A percentile compares a stretch with the other conserved stretches of the same genome.
Evolutionary conservation across 2,888 invertebrate genomes (phyloP).

Genomic region (Muschampia plurimacula): DNA sequence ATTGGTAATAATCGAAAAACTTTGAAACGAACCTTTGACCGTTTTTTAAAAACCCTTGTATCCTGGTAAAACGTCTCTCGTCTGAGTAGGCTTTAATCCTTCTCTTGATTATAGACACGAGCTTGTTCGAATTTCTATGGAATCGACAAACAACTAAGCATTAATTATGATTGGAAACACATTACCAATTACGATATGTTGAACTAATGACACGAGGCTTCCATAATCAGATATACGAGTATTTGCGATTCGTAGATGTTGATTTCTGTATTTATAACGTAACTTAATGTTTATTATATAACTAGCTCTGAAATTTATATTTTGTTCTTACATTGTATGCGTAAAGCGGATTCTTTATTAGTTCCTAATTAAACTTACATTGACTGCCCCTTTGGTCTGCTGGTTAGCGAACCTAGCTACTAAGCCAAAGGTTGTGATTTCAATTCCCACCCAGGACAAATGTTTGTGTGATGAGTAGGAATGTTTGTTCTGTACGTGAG

Average conservation of each 20-base stretch:
- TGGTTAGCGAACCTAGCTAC: too few relatives aligned
- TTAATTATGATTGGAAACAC: constrained; percentile 22
- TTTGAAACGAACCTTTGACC: too few relatives aligned
- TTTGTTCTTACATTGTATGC: too few relatives aligned
- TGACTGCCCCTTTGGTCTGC: too few relatives aligned
- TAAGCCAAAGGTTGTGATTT: too few relatives aligned
- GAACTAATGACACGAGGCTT: not conserved
- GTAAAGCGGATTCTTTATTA: too few relatives aligned
- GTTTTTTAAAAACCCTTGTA: too few relatives aligned
- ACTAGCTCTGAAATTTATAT: not conserved
- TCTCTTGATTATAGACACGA: constrained; percentile 9
- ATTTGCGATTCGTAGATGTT: not conserved
- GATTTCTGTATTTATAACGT: not conserved
- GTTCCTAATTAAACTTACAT: too few relatives aligned
- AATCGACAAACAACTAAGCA: not conserved
- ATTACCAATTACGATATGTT: not conserved
- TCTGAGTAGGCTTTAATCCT: not conserved
- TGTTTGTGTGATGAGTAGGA: too few relatives aligned
- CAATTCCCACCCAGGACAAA: too few relatives aligned
- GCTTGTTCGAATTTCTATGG: constrained; percentile 18
- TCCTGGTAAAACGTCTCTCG: not conserved
- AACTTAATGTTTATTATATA: not conserved
- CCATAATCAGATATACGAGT: not conserved
- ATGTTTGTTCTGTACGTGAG: too few relatives aligned
- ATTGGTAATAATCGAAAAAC: too few relatives aligned